A percentile compares a stretch with the other conserved stretches of the same genome.
phyloP scores from a whole-genome alignment of 2,113 vertebrate species.

The Pithys albifrons region DNA sequence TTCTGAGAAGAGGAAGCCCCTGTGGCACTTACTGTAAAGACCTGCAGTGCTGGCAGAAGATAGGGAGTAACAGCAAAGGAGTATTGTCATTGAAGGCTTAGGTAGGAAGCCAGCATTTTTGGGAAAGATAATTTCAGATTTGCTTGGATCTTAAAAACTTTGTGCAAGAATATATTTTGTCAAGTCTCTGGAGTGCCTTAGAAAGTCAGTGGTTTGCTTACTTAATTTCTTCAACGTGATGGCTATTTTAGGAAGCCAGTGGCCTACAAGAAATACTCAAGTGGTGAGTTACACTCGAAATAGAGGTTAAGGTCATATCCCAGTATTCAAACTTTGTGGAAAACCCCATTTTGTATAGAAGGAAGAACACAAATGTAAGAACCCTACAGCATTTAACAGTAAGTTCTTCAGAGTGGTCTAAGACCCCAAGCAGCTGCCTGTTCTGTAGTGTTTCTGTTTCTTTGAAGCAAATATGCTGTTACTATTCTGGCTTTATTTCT shows the following conservation, averaged over 20 bases:
- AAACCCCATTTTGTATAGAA: background rate
- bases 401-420: background rate
- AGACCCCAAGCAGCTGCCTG: background rate
- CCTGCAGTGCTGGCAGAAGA: background rate
- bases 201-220: background rate
- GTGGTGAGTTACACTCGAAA: background rate
- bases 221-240: background rate
- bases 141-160: background rate
- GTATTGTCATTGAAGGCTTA: background rate
- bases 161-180: background rate
- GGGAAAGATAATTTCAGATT: background rate
- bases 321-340: background rate
- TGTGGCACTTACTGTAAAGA: background rate
- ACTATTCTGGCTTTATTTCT: background rate
- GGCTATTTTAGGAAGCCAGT: background rate
- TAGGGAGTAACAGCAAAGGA: background rate
- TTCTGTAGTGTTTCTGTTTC: background rate
- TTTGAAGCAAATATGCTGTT: background rate
- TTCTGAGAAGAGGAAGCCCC: background rate
- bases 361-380: background rate
- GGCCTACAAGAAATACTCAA: background rate
- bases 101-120: background rate
- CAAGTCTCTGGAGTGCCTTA: background rate
- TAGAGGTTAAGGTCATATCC: background rate
- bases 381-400: background rate